Evolutionary conservation across 2,888 invertebrate genomes (phyloP), one percentile per base, ranked within the genome.

Genomic region (Hydraecia micacea): DNA sequence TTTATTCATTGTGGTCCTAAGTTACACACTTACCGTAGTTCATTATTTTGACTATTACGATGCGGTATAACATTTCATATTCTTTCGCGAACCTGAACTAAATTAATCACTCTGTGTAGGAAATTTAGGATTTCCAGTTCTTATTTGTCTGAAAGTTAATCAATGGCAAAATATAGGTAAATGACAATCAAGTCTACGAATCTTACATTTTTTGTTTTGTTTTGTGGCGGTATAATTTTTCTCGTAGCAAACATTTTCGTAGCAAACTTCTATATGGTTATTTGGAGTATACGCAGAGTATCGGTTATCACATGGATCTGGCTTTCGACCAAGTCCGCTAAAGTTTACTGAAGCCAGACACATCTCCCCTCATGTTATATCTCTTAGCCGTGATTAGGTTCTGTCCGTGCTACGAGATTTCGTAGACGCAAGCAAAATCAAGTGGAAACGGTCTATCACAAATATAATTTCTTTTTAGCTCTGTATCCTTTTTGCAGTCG

Each of bases 341-440:
- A 90, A 92, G 90, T 92, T 91, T 75, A 73, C 28, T 13, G 90
- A 91, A 92, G 90, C 91, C 91, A 79, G 84, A 83, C 86, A 72
- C 67, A 78, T 67, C 49, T 66, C 69, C 42, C 28, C 15, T 36
- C n/a, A 32, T 46, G 36, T 55, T 63, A 60, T n/a, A 75, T 67
- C 36, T 9, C 5, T 4, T 46, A 36, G 32, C 21, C 15, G 25
- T 32, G 15, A 58, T 58, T 46, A 36, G 7, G 11, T 68, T 68
- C 67, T 49, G 60, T 13, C 7, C 32, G 21, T 21, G 60, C 25
- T 70, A 63, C 69, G 69, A 65, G 58, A 63, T 70, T 55, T 65
- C 52, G 73, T 76, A 84, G 75, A 69, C 28, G 21, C 21, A 13
- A 25, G 39, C 0, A 32, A 62, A 60, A 46, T 55, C 2, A 13